Base-by-base conservation (phyloP, 2,888 invertebrate genomes). In the Vanessa cardui region DNA sequence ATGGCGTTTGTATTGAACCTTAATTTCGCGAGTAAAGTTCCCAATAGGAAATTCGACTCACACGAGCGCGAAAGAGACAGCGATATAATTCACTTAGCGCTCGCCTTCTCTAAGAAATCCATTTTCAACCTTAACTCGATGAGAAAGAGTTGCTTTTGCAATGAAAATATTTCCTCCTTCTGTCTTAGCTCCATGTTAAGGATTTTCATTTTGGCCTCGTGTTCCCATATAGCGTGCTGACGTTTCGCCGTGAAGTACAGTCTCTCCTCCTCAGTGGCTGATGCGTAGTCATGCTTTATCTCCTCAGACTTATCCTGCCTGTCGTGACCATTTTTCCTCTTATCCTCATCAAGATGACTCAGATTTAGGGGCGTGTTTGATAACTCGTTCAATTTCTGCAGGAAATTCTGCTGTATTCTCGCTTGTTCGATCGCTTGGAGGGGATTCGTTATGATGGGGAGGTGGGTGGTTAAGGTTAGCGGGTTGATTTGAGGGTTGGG, bases 161-260 rank as follows among this genome's bases (percentile, higher is more conserved):
- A 77, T 6, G 92, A 90, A 75, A 93, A 93, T 60, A 93, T 92
- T 72, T 93, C 93, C 64, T 93, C 93, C 59, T 93, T 93, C 72
- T 93, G 92, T 15, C 88, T 64, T 0, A 93, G 70, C 63, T 93
- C 93, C 92, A 93, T 90, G 68, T 91, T 90, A 0, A 93, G 74
- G 2, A 93, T 93, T 66, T 92, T 92, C 93, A 93, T 93, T 70
- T 92, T 92, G 1, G 93, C 92, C 66, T 93, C 93, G 76, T 93
- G 93, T 66, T 93, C 93, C 89, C 90, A 90, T 31, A 88, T 84
- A 0, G 93, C 93, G 75, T 93, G 93, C 52, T 93, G 92, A 8
- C 93, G 76, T 73, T 92, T 93, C 16, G 92, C 92, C 0, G 83
- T 82, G 72, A 87, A 93, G 72, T 93, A 93, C 49, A 92, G 68